phyloP scores from a whole-genome alignment of 1,140 invertebrate genomes.

The Drosophila melanica region DNA sequence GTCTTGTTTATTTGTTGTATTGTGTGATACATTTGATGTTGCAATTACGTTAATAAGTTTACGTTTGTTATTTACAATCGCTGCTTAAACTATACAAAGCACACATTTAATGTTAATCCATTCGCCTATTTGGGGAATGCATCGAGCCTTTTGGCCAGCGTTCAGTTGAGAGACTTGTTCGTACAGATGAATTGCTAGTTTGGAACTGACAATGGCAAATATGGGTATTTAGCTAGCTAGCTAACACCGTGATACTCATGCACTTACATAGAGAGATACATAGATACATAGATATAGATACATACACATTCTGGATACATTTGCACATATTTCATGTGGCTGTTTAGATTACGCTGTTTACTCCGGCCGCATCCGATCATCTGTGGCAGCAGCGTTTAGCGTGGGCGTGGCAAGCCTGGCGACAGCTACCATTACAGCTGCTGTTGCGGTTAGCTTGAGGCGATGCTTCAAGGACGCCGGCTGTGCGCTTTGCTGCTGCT shows the following conservation, averaged over 20 bases:
- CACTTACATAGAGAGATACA: constrained; percentile 24
- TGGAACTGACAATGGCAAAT: constrained; percentile 26
- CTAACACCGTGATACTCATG: constrained; percentile 1
- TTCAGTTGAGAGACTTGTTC: not conserved
- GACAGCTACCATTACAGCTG: constrained; percentile 31
- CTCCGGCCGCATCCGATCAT: constrained; percentile 56
- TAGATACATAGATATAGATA: constrained; percentile 22
- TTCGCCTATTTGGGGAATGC: constrained; percentile 23
- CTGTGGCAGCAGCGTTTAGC: constrained; percentile 60
- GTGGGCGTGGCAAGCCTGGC: constrained; percentile 41
- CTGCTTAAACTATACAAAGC: constrained; percentile 66
- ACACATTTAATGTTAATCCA: constrained; percentile 69
- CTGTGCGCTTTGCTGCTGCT: not conserved
- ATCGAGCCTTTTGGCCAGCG: not conserved
- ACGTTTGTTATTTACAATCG: constrained; percentile 66
- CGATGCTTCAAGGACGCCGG: constrained; percentile 14
- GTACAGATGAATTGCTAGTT: constrained; percentile 26
- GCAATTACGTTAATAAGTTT: constrained; percentile 61
- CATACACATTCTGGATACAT: constrained; percentile 9
- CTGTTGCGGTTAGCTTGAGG: constrained; percentile 18
- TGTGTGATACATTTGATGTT: constrained; percentile 44
- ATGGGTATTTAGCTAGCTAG: constrained; percentile 9
- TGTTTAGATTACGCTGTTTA: constrained; percentile 50
- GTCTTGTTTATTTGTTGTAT: constrained; percentile 22
- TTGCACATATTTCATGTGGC: constrained; percentile 46